Conservation (phyloP, 2,797 vertebrate genomes). For the Halcyon smyrnensis region DNA sequence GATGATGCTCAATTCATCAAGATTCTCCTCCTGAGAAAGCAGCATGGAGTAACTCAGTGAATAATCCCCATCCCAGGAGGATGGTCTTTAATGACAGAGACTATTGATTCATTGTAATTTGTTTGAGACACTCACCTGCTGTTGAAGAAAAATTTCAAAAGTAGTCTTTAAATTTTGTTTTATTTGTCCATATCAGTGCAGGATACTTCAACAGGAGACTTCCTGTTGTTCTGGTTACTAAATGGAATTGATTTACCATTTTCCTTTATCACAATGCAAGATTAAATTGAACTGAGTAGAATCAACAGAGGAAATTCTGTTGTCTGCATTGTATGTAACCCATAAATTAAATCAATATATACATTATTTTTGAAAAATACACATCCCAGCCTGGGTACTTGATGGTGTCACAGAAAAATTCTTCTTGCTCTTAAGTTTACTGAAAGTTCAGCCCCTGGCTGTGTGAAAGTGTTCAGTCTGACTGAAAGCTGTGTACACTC, state of each 20-base stretch:
- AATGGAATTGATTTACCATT: not conserved
- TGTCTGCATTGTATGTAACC: not conserved
- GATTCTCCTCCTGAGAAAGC: not conserved
- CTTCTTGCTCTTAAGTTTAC: not conserved
- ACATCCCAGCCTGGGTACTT: not conserved
- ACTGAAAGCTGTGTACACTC: not conserved
- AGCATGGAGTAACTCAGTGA: not conserved
- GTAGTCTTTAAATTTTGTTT: not conserved
- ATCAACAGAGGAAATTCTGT: not conserved
- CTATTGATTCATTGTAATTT: not conserved
- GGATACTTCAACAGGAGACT: not conserved
- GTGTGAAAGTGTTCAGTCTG: not conserved
- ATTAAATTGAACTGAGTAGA: not conserved
- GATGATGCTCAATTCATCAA: not conserved
- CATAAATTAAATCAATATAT: not conserved
- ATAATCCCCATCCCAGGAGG: fast-evolving
- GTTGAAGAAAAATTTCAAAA: not conserved
- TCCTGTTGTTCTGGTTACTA: not conserved
- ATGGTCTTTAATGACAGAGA: not conserved
- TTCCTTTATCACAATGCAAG: not conserved
- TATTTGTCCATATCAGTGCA: not conserved
- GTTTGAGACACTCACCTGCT: not conserved
- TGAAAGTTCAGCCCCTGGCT: not conserved
- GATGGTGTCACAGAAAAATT: not conserved
- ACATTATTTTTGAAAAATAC: not conserved